Base-by-base conservation (phyloP, 2,888 invertebrate species). In the Hirtodrosophila duncani region DNA sequence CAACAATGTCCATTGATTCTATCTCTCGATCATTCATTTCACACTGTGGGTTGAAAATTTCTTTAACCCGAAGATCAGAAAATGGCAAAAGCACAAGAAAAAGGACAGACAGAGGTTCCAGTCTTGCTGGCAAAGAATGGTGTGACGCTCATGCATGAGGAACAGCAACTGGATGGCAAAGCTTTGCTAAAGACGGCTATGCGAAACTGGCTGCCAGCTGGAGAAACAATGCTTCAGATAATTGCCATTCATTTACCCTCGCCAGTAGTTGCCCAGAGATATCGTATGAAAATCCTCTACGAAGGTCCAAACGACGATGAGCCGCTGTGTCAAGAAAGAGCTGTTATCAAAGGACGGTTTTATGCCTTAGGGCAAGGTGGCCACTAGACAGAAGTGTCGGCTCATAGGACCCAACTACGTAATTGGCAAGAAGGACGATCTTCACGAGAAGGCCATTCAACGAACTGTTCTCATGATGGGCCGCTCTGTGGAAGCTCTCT, bases 401-500 rank as follows among this genome's bases (percentile, higher is more conserved):
- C 99, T 99, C 88, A 98, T 99, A 97, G 99, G 99, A 70, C 99
- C 99, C 81, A 99, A 99, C 90, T 99, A 93, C 89, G 89, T 90
- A 8, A 98, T 98, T 43, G 99, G 99, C 85, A 99, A 99, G 91
- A 99, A 98, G 87, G 99, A 98, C 88, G 99, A 99, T 90, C 88
- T 99, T 85, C 98, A 96, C 84, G 98, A 99, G 88, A 99, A 99
- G 89, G 95, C 96, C 77, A 99, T 99, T 88, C 99, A 99, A 89
- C 94, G 98, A 88, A 99, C 99, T 57, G 98, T 99, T 87, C 91
- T 99, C 84, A 99, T 99, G 99, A 99, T 99, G 99, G 99, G 99
- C 67, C 95, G 99, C 89, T 98, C 98, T 85, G 96, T 96, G 56
- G 99, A 99, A 89, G 97, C 99, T 64, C 99, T 99, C 83, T 98